phyloP scores from a whole-genome alignment of 2,888 invertebrate species.

The Ectemnius lituratus region DNA sequence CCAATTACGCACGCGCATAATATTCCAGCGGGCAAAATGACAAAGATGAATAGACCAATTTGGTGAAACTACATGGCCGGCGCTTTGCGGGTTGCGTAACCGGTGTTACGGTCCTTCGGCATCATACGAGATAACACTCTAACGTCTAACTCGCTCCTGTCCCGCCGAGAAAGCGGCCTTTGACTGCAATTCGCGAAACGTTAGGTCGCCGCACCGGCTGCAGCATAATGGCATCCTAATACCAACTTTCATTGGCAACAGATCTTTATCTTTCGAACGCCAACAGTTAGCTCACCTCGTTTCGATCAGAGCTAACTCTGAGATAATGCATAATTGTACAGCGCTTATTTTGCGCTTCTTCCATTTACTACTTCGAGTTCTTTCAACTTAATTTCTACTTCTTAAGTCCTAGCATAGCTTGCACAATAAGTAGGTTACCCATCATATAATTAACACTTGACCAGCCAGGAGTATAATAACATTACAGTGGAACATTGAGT shows the following conservation, averaged over 20 bases:
- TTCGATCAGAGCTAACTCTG: too few species aligned
- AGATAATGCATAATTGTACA: too few species aligned
- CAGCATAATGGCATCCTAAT: conserved; percentile 3
- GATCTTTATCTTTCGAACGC: not conserved
- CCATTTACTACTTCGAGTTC: too few species aligned
- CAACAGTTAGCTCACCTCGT: too few species aligned
- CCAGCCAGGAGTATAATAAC: too few species aligned
- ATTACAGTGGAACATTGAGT: too few species aligned
- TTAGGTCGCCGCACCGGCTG: conserved; percentile 17
- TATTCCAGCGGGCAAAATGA: conserved; percentile 34
- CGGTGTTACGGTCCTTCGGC: conserved; percentile 33
- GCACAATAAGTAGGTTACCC: too few species aligned
- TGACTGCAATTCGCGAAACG: conserved; percentile 20
- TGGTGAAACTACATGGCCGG: conserved; percentile 42
- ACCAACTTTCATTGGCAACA: not conserved
- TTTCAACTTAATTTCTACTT: too few species aligned
- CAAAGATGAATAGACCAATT: conserved; percentile 42
- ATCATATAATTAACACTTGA: too few species aligned
- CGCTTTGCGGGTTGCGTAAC: conserved; percentile 40
- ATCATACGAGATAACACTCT: conserved; percentile 34
- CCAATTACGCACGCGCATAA: not conserved
- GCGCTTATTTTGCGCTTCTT: too few species aligned
- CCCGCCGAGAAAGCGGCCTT: conserved; percentile 45
- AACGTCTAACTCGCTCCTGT: not conserved
- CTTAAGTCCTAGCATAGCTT: too few species aligned